Conservation (phyloP, 2,113 vertebrate genomes). For the Tachuris rubrigastra region DNA sequence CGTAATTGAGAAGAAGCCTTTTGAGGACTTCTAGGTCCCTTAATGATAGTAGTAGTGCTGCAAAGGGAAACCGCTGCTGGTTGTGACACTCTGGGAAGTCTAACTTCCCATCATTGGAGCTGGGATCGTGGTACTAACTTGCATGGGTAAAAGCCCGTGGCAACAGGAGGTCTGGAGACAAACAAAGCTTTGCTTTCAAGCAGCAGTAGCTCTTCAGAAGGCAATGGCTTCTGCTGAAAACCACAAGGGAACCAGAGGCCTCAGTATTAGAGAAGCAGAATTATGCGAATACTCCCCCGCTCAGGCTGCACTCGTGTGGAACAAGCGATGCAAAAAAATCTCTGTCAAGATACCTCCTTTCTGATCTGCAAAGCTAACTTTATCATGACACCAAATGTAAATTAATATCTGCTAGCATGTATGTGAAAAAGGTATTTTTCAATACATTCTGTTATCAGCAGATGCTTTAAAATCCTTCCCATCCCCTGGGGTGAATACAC, state of each 20-base stretch:
- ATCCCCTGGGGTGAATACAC: background rate
- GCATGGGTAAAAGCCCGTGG: background rate
- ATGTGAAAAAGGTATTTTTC: slow-evolving; percentile 8
- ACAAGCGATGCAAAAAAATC: background rate
- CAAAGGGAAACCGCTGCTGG: background rate
- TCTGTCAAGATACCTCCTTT: background rate
- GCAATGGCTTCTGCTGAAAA: background rate
- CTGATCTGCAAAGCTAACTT: background rate
- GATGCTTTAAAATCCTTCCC: background rate
- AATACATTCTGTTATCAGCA: background rate
- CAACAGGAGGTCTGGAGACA: background rate
- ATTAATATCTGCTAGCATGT: background rate
- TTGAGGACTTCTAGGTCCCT: slow-evolving; percentile 4
- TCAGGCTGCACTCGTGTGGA: background rate
- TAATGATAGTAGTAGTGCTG: slow-evolving; percentile 14
- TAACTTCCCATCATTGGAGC: background rate
- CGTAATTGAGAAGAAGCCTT: slow-evolving; percentile 38
- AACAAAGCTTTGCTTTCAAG: background rate
- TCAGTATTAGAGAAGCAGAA: background rate
- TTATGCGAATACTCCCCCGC: background rate
- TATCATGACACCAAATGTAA: slow-evolving; percentile 15
- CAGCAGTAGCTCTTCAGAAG: background rate
- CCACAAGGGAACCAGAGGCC: background rate
- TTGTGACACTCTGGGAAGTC: background rate
- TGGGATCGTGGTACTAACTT: background rate